phyloP scores from a whole-genome alignment of 53 echinoderm and acorn worm genomes.

The Echinarachnius parma region DNA sequence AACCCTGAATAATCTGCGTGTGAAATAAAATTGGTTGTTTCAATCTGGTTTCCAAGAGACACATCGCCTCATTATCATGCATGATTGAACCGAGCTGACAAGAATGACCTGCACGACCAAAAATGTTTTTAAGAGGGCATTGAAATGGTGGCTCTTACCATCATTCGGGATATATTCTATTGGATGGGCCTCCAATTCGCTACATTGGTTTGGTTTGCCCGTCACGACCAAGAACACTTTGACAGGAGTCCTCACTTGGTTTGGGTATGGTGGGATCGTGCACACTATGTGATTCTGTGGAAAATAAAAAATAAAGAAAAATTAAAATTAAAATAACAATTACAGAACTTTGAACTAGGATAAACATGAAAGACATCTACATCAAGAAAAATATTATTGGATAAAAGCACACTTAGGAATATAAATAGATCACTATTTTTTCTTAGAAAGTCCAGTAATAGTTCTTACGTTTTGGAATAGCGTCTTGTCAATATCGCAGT shows the following conservation, averaged over 20 bases:
- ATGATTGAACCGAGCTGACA: conserved; percentile 34
- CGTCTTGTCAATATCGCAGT: conserved; percentile 83
- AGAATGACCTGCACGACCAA: conserved; percentile 48
- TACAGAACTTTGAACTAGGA: neutral
- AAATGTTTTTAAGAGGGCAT: conserved; percentile 8
- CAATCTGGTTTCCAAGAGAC: conserved; percentile 37
- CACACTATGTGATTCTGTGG: conserved; percentile 94
- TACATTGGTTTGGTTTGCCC: conserved; percentile 78
- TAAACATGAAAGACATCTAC: no score
- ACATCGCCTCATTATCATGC: conserved; percentile 31
- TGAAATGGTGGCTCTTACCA: conserved; percentile 74
- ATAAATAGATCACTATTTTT: no score
- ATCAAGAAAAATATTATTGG: no score
- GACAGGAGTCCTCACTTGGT: conserved; percentile 54
- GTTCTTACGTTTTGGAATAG: conserved; percentile 96
- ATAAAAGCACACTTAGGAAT: no score
- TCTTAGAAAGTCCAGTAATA: no score
- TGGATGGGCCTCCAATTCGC: conserved; percentile 87
- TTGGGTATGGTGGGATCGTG: conserved; percentile 79
- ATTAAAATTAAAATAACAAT: neutral
- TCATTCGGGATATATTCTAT: conserved; percentile 74
- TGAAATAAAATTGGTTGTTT: no score
- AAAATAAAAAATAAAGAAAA: neutral
- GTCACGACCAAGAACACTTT: conserved; percentile 81
- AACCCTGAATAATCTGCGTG: no score